Evolutionary conservation across 2,113 vertebrate species (phyloP).

Genomic region (Excalfactoria chinensis): DNA sequence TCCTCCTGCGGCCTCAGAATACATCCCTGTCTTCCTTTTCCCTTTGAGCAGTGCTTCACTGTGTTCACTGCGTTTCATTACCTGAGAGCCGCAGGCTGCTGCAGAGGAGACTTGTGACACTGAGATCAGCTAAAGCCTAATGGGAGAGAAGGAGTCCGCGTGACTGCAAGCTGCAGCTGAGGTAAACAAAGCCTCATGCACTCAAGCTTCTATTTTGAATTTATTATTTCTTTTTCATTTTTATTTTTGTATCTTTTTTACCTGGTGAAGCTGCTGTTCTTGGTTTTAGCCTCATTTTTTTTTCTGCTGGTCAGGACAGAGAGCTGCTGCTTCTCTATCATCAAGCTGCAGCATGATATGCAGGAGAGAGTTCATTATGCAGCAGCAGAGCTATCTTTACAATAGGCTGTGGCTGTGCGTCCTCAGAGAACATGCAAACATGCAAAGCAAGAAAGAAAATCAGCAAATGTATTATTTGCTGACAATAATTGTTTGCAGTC

Average conservation of each 20-base stretch:
- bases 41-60: neutral
- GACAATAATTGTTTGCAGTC: neutral
- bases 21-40: neutral
- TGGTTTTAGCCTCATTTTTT: neutral
- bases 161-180: constrained; percentile 11
- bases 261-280: neutral
- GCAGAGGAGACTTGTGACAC: constrained; percentile 48
- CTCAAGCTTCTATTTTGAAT: neutral
- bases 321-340: neutral
- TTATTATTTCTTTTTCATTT: neutral
- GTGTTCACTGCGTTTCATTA: constrained; percentile 1
- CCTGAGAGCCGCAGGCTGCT: constrained; percentile 45
- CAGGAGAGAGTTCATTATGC: constrained; percentile 43
- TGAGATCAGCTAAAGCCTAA: constrained; percentile 45
- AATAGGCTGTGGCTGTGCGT: neutral
- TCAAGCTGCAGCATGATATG: constrained; percentile 7
- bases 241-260: neutral
- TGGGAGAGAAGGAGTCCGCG: constrained; percentile 2
- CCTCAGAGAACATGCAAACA: neutral
- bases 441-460: neutral
- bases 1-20: neutral
- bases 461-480: neutral
- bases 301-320: neutral
- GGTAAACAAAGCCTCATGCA: neutral
- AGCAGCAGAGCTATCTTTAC: constrained; percentile 33